These are phyloP conservation scores for Aphodius granarius DNA, from an alignment of 2,888 invertebrate genomes.

Conservation along the genomic window DNA sequence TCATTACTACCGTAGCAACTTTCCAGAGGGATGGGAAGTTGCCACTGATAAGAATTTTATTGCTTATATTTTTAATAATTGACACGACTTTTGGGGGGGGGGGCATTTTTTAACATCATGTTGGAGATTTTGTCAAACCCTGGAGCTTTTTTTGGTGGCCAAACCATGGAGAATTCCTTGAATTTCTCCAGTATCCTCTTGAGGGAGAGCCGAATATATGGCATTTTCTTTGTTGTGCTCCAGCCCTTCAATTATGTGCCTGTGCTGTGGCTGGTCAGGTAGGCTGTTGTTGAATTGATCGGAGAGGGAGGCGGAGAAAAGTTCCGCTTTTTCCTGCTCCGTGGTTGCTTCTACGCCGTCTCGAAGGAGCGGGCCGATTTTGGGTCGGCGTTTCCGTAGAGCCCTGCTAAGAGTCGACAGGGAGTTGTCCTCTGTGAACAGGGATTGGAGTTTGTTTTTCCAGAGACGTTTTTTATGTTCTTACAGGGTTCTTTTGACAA, in stretches of 20 bases:
- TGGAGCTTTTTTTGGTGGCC: background rate
- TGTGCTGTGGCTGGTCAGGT: background rate
- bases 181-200: background rate
- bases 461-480: background rate
- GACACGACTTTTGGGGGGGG: too few species aligned
- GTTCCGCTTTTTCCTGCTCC: background rate
- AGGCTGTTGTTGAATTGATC: background rate
- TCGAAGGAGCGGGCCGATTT: background rate
- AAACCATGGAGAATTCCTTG: background rate
- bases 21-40: too few species aligned
- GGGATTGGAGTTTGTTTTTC: background rate
- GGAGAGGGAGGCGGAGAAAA: background rate
- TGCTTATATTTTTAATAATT: too few species aligned
- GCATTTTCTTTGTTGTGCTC: background rate
- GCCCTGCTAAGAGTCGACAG: background rate
- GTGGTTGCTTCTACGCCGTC: background rate
- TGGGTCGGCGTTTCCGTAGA: background rate
- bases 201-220: background rate
- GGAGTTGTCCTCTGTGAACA: background rate
- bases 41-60: too few species aligned
- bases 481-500: background rate
- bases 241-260: background rate
- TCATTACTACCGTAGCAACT: too few species aligned
- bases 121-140: too few species aligned
- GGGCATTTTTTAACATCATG: too few species aligned